These are phyloP conservation scores for Passerina amoena DNA, from an alignment of 2,113 vertebrate genomes.

Conservation along the genomic window DNA sequence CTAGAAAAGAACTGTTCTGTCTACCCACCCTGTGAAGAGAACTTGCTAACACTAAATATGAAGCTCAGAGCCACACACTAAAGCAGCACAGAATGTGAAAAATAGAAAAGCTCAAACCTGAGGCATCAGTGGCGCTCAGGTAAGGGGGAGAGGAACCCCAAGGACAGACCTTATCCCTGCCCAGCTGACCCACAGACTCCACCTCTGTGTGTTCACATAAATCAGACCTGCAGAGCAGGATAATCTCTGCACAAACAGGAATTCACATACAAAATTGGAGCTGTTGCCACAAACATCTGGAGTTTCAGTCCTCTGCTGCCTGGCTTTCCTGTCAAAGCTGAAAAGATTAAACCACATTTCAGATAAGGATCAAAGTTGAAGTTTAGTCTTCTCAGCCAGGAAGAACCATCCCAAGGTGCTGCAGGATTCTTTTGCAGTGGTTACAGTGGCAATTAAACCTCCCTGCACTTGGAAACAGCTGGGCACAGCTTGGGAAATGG, in stretches of 20 bases:
- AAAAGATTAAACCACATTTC: not conserved
- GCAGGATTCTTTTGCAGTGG: accelerated
- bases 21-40: no score
- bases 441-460: not conserved
- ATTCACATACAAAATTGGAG: no score
- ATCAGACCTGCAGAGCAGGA: not conserved
- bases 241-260: not conserved
- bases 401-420: not conserved
- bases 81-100: not conserved
- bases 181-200: accelerated
- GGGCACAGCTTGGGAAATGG: not conserved
- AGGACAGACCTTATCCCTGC: not conserved
- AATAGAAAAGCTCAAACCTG: not conserved
- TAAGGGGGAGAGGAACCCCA: accelerated
- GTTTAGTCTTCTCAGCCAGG: not conserved
- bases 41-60: not conserved
- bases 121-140: not conserved
- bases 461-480: not conserved
- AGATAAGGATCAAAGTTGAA: not conserved
- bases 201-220: not conserved
- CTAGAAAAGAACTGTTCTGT: no score
- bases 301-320: not conserved
- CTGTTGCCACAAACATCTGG: not conserved
- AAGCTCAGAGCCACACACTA: not conserved
- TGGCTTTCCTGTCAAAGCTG: not conserved